Percentiles rank a stretch among this genome's conserved stretches.
Conservation (phyloP, 2,888 invertebrate genomes). For the Clistopyga incitator region DNA sequence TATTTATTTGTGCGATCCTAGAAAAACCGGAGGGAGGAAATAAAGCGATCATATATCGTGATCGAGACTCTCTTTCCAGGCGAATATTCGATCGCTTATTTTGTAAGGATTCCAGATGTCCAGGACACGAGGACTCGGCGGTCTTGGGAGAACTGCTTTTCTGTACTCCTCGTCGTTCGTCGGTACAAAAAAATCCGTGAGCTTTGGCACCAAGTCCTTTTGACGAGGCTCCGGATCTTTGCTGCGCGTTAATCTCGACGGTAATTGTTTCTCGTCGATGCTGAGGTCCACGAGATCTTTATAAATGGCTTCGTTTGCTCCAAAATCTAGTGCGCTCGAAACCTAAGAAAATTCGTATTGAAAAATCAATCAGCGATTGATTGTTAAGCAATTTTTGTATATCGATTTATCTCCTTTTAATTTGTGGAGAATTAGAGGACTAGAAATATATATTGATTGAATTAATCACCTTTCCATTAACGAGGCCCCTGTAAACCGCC, state of each 20-base stretch:
- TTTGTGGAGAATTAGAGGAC: too few relatives aligned
- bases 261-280: constrained; percentile 77
- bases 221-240: constrained; percentile 80
- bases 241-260: constrained; percentile 76
- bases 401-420: too few relatives aligned
- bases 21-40: background rate
- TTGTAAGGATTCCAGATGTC: constrained; percentile 77
- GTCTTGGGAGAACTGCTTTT: constrained; percentile 69
- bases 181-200: constrained; percentile 79
- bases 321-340: constrained; percentile 77
- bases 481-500: constrained; percentile 70
- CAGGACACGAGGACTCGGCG: constrained; percentile 69
- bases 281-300: constrained; percentile 78
- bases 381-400: too few relatives aligned
- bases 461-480: constrained; percentile 77
- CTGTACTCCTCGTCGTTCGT: constrained; percentile 74
- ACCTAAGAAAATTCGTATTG: constrained; percentile 70
- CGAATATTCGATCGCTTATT: constrained; percentile 77
- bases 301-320: constrained; percentile 77
- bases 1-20: background rate
- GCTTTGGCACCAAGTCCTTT: constrained; percentile 76
- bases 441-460: background rate
- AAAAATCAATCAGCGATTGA: too few relatives aligned
- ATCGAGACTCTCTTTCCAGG: constrained; percentile 77
- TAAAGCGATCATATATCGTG: constrained; percentile 42